These are phyloP conservation scores for Sminthurinus signatus DNA, from an alignment of 1,140 invertebrate genomes.

Conservation along the genomic window DNA sequence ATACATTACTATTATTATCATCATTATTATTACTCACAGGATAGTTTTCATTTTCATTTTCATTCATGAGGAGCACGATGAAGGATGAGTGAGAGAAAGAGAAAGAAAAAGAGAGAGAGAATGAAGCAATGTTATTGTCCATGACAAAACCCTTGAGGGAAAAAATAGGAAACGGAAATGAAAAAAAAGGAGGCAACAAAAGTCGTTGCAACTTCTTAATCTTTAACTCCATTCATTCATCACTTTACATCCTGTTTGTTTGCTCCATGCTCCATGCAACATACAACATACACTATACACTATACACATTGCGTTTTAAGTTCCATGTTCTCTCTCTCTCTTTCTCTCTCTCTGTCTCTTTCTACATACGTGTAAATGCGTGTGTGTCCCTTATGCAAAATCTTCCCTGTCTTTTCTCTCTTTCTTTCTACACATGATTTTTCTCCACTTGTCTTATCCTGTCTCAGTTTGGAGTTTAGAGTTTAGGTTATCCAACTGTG, in stretches of 20 bases:
- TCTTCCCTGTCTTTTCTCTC: neutral
- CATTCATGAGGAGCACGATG: too few species aligned
- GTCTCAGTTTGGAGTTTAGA: too few species aligned
- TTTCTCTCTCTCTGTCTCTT: neutral
- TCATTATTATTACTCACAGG: too few species aligned
- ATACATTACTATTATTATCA: too few species aligned
- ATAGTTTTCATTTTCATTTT: too few species aligned
- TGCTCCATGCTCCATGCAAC: too few species aligned
- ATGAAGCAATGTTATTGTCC: neutral
- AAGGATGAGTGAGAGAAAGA: too few species aligned
- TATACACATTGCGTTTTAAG: neutral
- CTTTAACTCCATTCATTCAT: conserved; percentile 16
- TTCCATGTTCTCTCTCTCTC: neutral
- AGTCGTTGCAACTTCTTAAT: conserved; percentile 2
- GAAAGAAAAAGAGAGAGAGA: too few species aligned
- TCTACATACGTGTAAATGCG: neutral
- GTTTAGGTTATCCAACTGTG: too few species aligned
- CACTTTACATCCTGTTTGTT: conserved; percentile 10
- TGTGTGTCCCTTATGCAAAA: neutral
- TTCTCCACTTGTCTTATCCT: too few species aligned
- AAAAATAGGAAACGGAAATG: conserved; percentile 23
- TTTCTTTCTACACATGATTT: neutral
- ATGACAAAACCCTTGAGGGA: neutral
- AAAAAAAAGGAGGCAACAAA: neutral
- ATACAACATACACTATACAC: too few species aligned